phyloP scores from a whole-genome alignment of 1,140 invertebrate genomes.

The Brachionus koreanus region DNA sequence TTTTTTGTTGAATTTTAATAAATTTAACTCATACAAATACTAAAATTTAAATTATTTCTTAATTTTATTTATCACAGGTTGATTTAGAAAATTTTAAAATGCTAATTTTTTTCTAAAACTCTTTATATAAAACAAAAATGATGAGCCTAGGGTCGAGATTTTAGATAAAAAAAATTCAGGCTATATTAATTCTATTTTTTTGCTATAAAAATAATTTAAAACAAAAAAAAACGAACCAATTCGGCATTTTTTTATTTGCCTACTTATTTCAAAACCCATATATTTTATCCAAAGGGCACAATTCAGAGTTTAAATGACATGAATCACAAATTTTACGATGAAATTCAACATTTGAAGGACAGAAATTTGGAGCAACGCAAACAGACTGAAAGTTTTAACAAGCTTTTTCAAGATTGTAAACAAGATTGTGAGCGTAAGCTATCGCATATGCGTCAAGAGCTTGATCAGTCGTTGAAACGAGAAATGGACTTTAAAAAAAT shows the following conservation, averaged over 20 bases:
- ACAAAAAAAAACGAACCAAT: background rate
- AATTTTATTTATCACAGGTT: background rate
- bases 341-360: constrained; percentile 34
- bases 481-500: constrained; percentile 35
- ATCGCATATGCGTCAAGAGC: background rate
- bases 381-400: constrained; percentile 24
- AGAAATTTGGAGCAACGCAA: constrained; percentile 34
- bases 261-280: background rate
- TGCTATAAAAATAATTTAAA: background rate
- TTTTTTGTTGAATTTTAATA: background rate
- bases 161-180: background rate
- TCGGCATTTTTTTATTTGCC: background rate
- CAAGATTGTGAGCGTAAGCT: constrained; percentile 17
- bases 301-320: constrained; percentile 41
- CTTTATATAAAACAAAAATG: background rate
- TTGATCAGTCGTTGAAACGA: background rate
- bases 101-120: background rate
- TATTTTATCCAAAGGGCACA: constrained; percentile 14
- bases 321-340: constrained; percentile 39
- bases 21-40: background rate
- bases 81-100: background rate
- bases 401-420: constrained; percentile 21
- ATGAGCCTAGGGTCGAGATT: background rate
- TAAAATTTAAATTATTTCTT: background rate
- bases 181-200: background rate